Base-by-base conservation (phyloP, 2,113 vertebrate species). In the Otis tarda region DNA sequence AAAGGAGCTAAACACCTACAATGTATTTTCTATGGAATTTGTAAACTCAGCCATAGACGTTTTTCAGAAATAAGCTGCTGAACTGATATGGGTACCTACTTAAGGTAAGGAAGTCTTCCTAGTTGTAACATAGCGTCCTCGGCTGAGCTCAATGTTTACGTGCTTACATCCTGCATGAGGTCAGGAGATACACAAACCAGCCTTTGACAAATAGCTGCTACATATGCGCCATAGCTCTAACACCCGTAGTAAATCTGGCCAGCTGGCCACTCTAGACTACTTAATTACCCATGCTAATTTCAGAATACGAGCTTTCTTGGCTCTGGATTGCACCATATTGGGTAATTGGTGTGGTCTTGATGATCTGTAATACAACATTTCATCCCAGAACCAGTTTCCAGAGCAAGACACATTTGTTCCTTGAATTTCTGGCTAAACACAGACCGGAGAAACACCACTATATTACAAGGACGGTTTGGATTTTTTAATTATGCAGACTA, bases 381-480 rank as follows among this genome's bases (percentile, higher is more conserved):
- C 19, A 39, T n/a, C 5, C 5, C 37, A 63, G n/a, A 80, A 68
- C 3, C 16, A 5, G 53, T 86, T 67, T 16, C 30, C 10, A 76
- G 28, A 63, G 10, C 14, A 81, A 69, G 12, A 78, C 11, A 28
- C 2, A 21, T 67, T 88, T 1, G 0, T 71, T 80, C 6, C 31
- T 68, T 80, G 49, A 79, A 49, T 14, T 79, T 64, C n/a, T 64
- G 22, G 3, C 8, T 56, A 81, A 31, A 53, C 21, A 49, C 2
- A 70, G 7, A 41, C n/a, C 25, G 56, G 14, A 82, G 31, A 84
- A 94, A 57, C 15, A 63, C 5, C 23, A 30, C 7, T 45, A 23
- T 4, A 0, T 31, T 79, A 35, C 5, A 30, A 33, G 4, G 20
- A 3, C 45, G 5, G 1, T 63, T 80, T 59, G 10, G 6, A 21